phyloP scores from a whole-genome alignment of 2,888 invertebrate genomes.

The Molorchus minor region DNA sequence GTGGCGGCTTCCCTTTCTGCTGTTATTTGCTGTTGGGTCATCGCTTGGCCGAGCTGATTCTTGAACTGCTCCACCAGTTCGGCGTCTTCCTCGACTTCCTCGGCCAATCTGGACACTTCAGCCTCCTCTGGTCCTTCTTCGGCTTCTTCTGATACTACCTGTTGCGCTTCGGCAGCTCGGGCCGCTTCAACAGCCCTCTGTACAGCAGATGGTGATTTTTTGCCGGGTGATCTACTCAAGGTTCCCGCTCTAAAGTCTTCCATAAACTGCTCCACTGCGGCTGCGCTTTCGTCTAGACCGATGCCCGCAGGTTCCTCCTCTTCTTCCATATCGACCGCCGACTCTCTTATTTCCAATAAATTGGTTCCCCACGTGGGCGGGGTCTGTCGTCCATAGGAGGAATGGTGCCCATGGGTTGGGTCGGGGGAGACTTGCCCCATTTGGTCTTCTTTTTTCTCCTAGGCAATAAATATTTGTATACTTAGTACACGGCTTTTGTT shows the following conservation, averaged over 20 bases:
- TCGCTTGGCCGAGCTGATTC: conserved; percentile 1
- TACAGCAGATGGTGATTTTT: background rate
- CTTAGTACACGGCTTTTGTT: too few relatives aligned
- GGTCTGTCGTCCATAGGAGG: conserved; percentile 46
- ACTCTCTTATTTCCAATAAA: conserved; percentile 52
- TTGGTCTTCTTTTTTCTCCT: conserved; percentile 28
- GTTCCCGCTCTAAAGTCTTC: conserved; percentile 15
- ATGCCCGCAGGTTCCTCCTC: background rate
- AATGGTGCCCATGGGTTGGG: conserved; percentile 48
- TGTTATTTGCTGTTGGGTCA: conserved; percentile 1
- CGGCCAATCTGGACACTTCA: background rate
- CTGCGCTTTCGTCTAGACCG: background rate
- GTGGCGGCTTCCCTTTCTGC: background rate
- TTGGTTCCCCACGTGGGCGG: conserved; percentile 61
- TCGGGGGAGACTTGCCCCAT: conserved; percentile 45
- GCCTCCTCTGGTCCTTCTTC: conserved; percentile 17
- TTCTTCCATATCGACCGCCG: conserved; percentile 18
- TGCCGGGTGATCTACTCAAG: background rate
- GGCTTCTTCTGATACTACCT: background rate
- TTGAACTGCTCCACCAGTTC: conserved; percentile 19
- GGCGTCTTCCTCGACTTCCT: conserved; percentile 9
- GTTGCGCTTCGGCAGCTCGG: background rate
- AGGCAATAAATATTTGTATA: background rate
- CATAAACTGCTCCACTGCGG: conserved; percentile 1
- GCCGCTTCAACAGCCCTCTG: background rate